These are phyloP conservation scores for Sarotherodon lohbergeri DNA, from an alignment of 2,113 vertebrate species.

Conservation along the genomic window DNA sequence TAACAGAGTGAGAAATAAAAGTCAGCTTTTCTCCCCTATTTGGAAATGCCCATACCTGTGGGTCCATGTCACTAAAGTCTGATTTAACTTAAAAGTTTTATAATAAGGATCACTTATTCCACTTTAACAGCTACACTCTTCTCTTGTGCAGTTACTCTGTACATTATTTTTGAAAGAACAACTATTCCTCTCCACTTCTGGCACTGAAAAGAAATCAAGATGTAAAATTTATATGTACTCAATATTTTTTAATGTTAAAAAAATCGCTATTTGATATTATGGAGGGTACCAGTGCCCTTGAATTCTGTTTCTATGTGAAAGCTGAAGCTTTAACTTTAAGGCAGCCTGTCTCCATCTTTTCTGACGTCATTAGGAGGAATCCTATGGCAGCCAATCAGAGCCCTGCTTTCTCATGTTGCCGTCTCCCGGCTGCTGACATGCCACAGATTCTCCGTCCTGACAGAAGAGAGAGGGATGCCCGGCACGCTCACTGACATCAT, in stretches of 20 bases:
- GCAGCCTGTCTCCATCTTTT: slow-evolving; percentile 23
- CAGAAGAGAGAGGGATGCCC: slow-evolving; percentile 34
- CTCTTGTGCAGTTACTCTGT: background rate
- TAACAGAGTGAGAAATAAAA: background rate
- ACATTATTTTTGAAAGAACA: background rate
- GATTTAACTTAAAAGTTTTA: background rate
- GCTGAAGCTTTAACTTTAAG: background rate
- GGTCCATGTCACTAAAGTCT: background rate
- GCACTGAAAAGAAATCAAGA: background rate
- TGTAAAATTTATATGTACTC: accelerated
- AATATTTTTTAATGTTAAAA: background rate
- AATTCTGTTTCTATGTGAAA: background rate
- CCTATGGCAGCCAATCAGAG: slow-evolving; percentile 37
- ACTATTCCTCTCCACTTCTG: background rate
- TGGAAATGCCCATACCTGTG: background rate
- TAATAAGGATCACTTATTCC: background rate
- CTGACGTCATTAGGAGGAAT: slow-evolving; percentile 31
- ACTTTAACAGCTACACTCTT: background rate
- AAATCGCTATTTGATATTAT: background rate
- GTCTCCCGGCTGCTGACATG: background rate
- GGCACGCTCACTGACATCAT: background rate
- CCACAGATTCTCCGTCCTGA: background rate
- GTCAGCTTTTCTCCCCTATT: background rate
- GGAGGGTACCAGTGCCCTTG: background rate
- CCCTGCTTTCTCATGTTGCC: background rate